Evolutionary conservation across 2,797 vertebrate species (phyloP).

Genomic region (Rhincodon typus): DNA sequence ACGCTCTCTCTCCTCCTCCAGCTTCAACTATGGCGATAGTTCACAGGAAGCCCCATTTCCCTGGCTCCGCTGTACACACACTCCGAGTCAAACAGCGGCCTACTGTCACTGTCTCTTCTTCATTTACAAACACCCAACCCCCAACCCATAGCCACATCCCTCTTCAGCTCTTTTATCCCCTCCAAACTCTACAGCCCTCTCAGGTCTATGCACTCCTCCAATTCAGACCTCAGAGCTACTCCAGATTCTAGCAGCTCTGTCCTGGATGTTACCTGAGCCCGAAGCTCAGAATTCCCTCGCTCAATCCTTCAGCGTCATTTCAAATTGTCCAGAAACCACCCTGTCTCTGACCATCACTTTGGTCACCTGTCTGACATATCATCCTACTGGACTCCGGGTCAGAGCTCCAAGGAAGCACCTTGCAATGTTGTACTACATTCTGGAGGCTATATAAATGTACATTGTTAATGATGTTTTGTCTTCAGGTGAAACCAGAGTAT

Average conservation of each 20-base stretch:
- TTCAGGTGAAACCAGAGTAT: conserved; percentile 81
- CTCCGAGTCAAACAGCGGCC: no score
- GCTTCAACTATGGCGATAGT: neutral
- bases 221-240: no score
- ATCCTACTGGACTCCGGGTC: neutral
- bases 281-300: neutral
- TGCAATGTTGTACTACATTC: neutral
- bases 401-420: neutral
- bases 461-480: no score
- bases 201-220: no score
- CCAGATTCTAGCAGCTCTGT: no score
- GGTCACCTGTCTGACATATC: neutral
- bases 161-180: neutral
- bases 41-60: no score
- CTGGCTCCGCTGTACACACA: no score
- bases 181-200: no score
- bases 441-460: neutral
- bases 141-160: no score
- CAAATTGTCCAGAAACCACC: neutral
- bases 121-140: no score
- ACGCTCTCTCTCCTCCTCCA: neutral
- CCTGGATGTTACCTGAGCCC: neutral
- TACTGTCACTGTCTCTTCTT: no score
- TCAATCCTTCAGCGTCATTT: neutral
- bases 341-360: neutral